These are phyloP conservation scores for Hemicrepidius hirtus DNA, from an alignment of 2,888 invertebrate species.

Conservation along the genomic window DNA sequence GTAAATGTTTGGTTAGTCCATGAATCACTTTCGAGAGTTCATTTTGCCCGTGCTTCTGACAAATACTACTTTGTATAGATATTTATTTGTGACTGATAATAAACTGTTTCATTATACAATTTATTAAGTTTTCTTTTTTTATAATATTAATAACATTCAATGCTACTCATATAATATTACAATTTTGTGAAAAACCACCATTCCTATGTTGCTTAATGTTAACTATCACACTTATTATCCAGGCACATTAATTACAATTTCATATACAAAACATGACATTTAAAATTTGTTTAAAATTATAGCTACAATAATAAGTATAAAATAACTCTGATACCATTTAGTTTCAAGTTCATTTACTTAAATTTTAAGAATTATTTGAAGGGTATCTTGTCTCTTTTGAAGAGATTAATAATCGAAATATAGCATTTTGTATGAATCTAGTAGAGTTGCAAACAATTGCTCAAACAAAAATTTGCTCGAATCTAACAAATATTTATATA, in stretches of 20 bases:
- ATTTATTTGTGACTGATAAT: constrained; percentile 69
- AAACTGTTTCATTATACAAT: constrained; percentile 54
- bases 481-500: no score
- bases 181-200: constrained; percentile 28
- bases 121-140: constrained; percentile 34
- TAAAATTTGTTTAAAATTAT: constrained; percentile 17
- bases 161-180: constrained; percentile 34
- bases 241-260: constrained; percentile 48
- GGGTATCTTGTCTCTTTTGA: background rate
- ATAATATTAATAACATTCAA: constrained; percentile 48
- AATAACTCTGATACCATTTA: background rate
- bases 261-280: constrained; percentile 12
- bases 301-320: background rate
- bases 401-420: no score
- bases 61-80: constrained; percentile 66
- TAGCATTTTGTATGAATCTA: no score
- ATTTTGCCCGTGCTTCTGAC: constrained; percentile 61
- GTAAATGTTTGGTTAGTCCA: background rate
- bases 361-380: background rate
- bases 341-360: background rate
- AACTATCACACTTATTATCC: constrained; percentile 53
- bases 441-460: no score
- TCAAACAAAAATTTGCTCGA: no score
- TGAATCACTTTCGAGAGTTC: constrained; percentile 49
- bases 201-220: constrained; percentile 35